phyloP scores from a whole-genome alignment of 2,113 vertebrate genomes.

The Paedocypris sp. region DNA sequence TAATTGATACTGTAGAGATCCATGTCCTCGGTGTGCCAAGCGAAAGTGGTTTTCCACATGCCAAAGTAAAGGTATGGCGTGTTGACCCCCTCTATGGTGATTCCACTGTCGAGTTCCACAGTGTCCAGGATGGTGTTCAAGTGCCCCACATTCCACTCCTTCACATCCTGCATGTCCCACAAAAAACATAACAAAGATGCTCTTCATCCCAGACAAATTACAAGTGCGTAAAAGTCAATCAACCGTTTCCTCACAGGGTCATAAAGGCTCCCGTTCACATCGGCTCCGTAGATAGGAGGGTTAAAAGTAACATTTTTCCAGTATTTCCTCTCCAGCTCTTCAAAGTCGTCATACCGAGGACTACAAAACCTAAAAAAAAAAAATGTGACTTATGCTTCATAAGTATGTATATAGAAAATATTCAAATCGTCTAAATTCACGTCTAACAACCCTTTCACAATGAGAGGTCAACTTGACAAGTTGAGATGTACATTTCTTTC shows the following conservation, averaged over 20 bases:
- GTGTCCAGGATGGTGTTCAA: conserved; percentile 85
- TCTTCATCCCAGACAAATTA: neutral
- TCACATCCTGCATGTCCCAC: conserved; percentile 52
- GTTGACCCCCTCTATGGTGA: conserved; percentile 90
- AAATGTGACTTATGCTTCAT: no score
- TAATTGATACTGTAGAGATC: conserved; percentile 96
- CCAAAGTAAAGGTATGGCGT: conserved; percentile 90
- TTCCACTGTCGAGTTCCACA: conserved; percentile 84
- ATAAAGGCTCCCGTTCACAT: conserved; percentile 88
- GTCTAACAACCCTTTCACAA: no score
- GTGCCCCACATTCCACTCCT: conserved; percentile 83
- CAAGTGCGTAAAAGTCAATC: neutral
- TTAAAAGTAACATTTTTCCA: conserved; percentile 98
- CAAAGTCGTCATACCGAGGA: conserved; percentile 79
- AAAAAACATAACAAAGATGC: neutral
- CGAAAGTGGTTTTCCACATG: conserved; percentile 98
- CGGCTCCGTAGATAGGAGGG: conserved; percentile 89
- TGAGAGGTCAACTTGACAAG: no score
- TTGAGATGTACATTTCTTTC: no score
- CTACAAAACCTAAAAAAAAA: conserved; percentile 71
- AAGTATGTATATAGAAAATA: no score
- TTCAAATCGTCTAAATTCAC: no score
- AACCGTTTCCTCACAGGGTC: conserved; percentile 66
- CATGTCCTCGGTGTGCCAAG: conserved; percentile 98
- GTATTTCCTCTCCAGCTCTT: conserved; percentile 93